These are phyloP conservation scores for Philereme transversata DNA, from an alignment of 2,888 invertebrate genomes.

Conservation along the genomic window DNA sequence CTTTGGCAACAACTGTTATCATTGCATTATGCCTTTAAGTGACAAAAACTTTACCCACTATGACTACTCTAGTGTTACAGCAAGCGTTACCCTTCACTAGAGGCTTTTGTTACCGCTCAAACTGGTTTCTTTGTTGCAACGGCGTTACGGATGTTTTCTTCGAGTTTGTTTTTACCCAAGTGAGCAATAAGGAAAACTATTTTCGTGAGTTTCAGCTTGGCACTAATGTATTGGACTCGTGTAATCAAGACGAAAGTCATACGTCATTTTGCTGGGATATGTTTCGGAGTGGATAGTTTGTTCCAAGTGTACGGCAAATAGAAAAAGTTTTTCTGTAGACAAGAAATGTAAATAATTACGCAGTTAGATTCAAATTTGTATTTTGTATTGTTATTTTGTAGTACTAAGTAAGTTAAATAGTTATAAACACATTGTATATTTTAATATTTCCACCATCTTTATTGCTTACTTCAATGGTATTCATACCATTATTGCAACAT, in stretches of 20 bases:
- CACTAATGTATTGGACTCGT: slow-evolving; percentile 33
- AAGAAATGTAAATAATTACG: no score
- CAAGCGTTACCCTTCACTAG: slow-evolving; percentile 47
- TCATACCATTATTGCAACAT: no score
- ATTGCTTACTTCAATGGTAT: no score
- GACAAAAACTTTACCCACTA: slow-evolving; percentile 52
- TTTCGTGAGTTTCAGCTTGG: slow-evolving; percentile 31
- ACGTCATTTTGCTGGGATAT: slow-evolving; percentile 18
- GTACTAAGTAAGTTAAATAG: no score
- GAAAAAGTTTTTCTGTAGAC: slow-evolving; percentile 13
- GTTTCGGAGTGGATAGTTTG: slow-evolving; percentile 12
- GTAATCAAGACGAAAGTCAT: slow-evolving; percentile 25
- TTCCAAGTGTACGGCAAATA: not conserved
- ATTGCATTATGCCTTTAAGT: slow-evolving; percentile 43
- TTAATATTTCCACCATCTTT: no score
- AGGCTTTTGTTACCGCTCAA: slow-evolving; percentile 45
- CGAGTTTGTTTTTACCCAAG: slow-evolving; percentile 38
- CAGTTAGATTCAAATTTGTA: no score
- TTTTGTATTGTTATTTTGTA: no score
- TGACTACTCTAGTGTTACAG: slow-evolving; percentile 45
- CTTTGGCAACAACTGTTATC: slow-evolving; percentile 46
- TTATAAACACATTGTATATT: no score
- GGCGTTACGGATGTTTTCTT: slow-evolving; percentile 48
- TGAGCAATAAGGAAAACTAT: slow-evolving; percentile 42
- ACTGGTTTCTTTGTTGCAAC: slow-evolving; percentile 37